Evolutionary conservation across 1,140 invertebrate genomes (phyloP).

Genomic region (Portunus trituberculatus): DNA sequence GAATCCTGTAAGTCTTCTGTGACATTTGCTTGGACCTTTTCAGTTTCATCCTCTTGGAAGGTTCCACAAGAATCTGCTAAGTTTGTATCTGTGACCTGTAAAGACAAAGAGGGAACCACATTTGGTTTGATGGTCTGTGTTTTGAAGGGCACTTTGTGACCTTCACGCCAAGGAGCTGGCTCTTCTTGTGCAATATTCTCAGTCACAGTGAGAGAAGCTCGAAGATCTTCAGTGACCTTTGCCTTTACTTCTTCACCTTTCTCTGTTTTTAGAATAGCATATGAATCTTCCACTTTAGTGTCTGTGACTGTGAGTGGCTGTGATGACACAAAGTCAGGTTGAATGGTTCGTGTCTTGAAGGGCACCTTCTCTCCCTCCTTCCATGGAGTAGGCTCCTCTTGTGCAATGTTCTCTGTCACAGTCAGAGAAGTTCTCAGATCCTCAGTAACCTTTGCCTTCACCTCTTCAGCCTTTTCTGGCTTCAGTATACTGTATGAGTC

Average conservation of each 20-base stretch:
- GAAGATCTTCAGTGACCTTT: slow-evolving; percentile 58
- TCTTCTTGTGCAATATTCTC: slow-evolving; percentile 65
- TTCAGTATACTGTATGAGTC: slow-evolving; percentile 44
- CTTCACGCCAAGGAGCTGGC: slow-evolving; percentile 40
- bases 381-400: slow-evolving; percentile 50
- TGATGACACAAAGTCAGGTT: slow-evolving; percentile 53
- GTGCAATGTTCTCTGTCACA: slow-evolving; percentile 57
- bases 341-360: slow-evolving; percentile 49
- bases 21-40: slow-evolving; percentile 63
- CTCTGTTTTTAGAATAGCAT: slow-evolving; percentile 46
- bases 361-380: slow-evolving; percentile 54
- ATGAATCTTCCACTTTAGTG: slow-evolving; percentile 55
- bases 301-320: slow-evolving; percentile 54
- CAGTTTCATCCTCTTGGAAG: slow-evolving; percentile 53
- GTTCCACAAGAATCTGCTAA: slow-evolving; percentile 58
- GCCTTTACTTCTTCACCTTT: slow-evolving; percentile 44
- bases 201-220: slow-evolving; percentile 67
- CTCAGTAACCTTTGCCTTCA: slow-evolving; percentile 51
- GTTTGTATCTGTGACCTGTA: slow-evolving; percentile 70
- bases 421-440: slow-evolving; percentile 53
- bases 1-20: slow-evolving; percentile 69
- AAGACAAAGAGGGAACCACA: slow-evolving; percentile 55
- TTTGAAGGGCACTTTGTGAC: slow-evolving; percentile 58
- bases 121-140: slow-evolving; percentile 64
- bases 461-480: slow-evolving; percentile 48